Evolutionary conservation across 64 coral and sea anemone species (phyloP), one percentile per base, ranked within the genome.

Genomic region (Hydrozoanthus tunicans): DNA sequence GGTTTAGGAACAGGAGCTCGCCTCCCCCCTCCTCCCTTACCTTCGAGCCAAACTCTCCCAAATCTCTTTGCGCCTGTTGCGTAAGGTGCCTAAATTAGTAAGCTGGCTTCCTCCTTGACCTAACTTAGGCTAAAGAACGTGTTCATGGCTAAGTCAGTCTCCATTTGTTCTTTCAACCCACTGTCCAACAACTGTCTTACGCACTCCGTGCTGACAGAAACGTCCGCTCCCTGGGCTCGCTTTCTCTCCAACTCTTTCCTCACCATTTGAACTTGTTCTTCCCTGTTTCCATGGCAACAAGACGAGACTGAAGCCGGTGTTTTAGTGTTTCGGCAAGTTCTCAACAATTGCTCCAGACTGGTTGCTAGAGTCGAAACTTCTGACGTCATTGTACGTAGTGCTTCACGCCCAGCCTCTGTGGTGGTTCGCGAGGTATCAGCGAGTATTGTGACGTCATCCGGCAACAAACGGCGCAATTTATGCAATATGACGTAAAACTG

Each of bases 371-470:
- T 58, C 5, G 83, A 86, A 52, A 72, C 66, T 67, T 86, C 83
- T 32, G 9, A 26, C 4, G 66, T 58, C 68, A 86, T 71, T 6
- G 83, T 56, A 43, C 24, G 43, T 5, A 86, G 17, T 27, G 83
- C 83, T 56, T 3, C 7, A 56, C 12, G 53, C 51, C n/a, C 56
- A 13, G 83, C 20, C 73, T 24, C 14, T 10, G 68, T 32, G 53
- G 27, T 53, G 26, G 20, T 26, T 32, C 1, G 83, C 9, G 83
- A 73, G 0, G 67, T 86, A 57, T 86, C 66, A 7, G 54, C 14
- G 23, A 86, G 68, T 58, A 86, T 73, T 24, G 53, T 59, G n/a
- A 86, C 83, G 55, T 86, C 83, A 72, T 86, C 83, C 7, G 83
- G 83, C 6, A 86, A 86, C 54, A 86, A 8, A 23, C 59, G 83